Percentiles rank a stretch among this genome's conserved stretches.
Evolutionary conservation across 2,888 invertebrate species (phyloP).

Genomic region (Brachyptera risi): DNA sequence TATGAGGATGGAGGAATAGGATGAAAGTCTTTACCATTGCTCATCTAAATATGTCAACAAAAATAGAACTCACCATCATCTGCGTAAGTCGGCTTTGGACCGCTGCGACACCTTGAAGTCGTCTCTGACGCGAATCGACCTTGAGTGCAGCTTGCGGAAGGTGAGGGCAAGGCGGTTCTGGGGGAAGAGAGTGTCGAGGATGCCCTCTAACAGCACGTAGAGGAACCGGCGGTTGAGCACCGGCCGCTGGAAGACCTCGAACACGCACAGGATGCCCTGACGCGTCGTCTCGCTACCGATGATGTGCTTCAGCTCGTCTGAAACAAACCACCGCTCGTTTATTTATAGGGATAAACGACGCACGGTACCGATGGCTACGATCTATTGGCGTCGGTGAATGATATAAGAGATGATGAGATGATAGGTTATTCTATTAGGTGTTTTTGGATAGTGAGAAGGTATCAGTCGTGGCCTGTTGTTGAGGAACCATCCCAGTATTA

Average conservation of each 20-base stretch:
- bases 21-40: too few relatives aligned
- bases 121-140: constrained; percentile 33
- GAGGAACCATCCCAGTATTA: too few relatives aligned
- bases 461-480: too few relatives aligned
- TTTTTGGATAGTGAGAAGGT: too few relatives aligned
- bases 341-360: too few relatives aligned
- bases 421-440: too few relatives aligned
- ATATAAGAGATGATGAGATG: too few relatives aligned
- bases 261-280: constrained; percentile 75
- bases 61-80: too few relatives aligned
- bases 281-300: constrained; percentile 86
- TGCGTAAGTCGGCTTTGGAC: neutral
- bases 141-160: constrained; percentile 68
- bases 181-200: constrained; percentile 72
- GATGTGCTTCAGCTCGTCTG: constrained; percentile 84
- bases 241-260: constrained; percentile 83
- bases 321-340: constrained; percentile 38
- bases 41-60: too few relatives aligned
- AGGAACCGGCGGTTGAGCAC: constrained; percentile 78
- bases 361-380: too few relatives aligned
- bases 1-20: too few relatives aligned
- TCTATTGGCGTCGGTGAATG: too few relatives aligned
- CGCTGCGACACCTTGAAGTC: constrained; percentile 23
- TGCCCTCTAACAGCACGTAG: constrained; percentile 80
- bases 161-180: constrained; percentile 68